Percentiles rank a stretch among this genome's conserved stretches.
Evolutionary conservation across 2,113 vertebrate species (phyloP).

Genomic region (cattle (Bos taurus)): ARS-UCD2.0 NC_037334.1:63071501-63072000

Average conservation of each 20-base stretch:
- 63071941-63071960: neutral
- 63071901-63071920: neutral
- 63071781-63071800: neutral
- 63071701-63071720: neutral
- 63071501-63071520: neutral
- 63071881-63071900: fast-evolving
- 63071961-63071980: neutral
- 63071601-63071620: fast-evolving
- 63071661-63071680: neutral
- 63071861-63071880: neutral
- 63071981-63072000: neutral
- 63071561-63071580: neutral
- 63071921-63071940: neutral
- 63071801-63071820: too few species aligned
- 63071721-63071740: neutral
- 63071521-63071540: fast-evolving
- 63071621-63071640: neutral
- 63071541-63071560: neutral
- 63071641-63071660: neutral
- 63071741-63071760: too few species aligned
- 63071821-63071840: neutral
- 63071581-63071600: neutral
- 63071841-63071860: fast-evolving
- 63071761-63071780: fast-evolving
- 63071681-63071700: neutral